Evolutionary conservation across 2,888 invertebrate species (phyloP).

Genomic region (Ectemnius continuus): DNA sequence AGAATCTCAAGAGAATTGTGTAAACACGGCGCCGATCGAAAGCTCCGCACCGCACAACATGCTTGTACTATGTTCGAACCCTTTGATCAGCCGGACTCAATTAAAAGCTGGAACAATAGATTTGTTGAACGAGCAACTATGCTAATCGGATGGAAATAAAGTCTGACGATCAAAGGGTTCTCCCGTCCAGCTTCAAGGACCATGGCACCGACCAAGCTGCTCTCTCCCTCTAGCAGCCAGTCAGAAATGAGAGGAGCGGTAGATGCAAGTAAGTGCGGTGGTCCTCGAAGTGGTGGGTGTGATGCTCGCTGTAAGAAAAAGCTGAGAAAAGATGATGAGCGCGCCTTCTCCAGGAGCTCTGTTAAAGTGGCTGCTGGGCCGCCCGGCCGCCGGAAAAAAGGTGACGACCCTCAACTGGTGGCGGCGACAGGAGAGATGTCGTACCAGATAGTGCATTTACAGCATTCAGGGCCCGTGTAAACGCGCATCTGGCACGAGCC

Average conservation of each 20-base stretch:
- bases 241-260: background rate
- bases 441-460: constrained; percentile 99
- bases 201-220: too few species aligned
- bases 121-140: background rate
- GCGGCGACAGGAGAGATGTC: constrained; percentile 85
- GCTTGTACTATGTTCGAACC: background rate
- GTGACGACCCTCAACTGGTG: constrained; percentile 46
- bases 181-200: too few species aligned
- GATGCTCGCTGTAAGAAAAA: background rate
- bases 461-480: constrained; percentile 89
- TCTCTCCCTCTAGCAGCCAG: too few species aligned
- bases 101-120: background rate
- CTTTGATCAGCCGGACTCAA: background rate
- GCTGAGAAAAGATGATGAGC: background rate
- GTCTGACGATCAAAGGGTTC: background rate
- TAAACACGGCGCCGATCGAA: background rate
- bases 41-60: background rate
- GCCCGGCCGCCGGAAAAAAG: constrained; percentile 35
- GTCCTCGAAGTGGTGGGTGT: background rate
- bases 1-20: background rate
- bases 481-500: constrained; percentile 99
- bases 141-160: background rate
- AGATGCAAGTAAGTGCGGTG: background rate
- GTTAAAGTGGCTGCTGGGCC: background rate
- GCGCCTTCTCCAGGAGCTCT: background rate